Base-by-base conservation (phyloP, 2,797 vertebrate genomes). In the Mormyrops attenuatus region DNA sequence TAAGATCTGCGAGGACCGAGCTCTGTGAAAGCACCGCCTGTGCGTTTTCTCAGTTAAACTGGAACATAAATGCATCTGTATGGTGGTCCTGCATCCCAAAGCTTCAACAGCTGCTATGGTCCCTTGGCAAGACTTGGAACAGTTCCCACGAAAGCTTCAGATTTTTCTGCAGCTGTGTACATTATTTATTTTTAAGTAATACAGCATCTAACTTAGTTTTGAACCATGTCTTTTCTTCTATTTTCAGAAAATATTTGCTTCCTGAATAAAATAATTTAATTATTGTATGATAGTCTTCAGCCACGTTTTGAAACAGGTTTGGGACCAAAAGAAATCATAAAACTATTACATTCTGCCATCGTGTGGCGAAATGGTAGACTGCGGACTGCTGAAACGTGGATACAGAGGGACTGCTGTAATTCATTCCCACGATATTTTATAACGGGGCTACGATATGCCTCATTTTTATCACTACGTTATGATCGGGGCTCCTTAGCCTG, bases 341-440 rank as follows among this genome's bases (percentile, higher is more conserved):
- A 66, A 50, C 80, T 52, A 38, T 90, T 9, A 9, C 80, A 89
- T 44, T 66, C 44, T 91, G 90, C 91, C 93, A 90, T 57, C 90
- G 89, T 53, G 91, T 93, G 94, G 90, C 1, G 1, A 82, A 49
- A 6, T 85, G 47, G 26, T 30, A 41, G n/a, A 69, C 89, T 55
- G 89, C 20, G 57, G n/a, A 41, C 38, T 41, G 38, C 38, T 41
- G 38, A 60, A 22, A 60, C 60, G 60, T 26, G 60, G 8, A 3
- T 63, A 26, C 60, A 26, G 22, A 26, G 8, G 22, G 22, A 63
- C 60, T 26, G 3, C 60, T 26, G 60, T 63, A 63, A 63, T 63
- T 63, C 3, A 63, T 63, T 63, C 22, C 2, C 60, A 26, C 22
- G 60, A 11, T 63, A 26, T 63, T 26, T 63, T 63, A 63, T 63